These are phyloP conservation scores for Saturnia japonica DNA, from an alignment of 2,888 invertebrate genomes.

Conservation along the genomic window DNA sequence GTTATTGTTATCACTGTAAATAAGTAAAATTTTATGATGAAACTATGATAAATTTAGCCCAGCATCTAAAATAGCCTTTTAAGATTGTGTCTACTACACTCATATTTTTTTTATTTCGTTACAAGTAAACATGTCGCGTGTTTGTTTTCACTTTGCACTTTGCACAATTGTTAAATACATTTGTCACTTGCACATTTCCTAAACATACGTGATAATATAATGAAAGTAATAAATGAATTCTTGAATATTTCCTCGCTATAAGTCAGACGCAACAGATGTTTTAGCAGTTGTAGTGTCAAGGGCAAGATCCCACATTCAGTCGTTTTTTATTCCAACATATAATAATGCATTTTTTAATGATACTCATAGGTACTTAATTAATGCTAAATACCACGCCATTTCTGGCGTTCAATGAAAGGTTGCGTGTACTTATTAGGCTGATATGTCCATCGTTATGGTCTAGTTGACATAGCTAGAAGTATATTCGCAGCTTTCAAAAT, in stretches of 20 bases:
- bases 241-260: neutral
- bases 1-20: neutral
- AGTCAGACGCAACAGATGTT: neutral
- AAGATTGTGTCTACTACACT: neutral
- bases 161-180: neutral
- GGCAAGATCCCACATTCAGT: slow-evolving; percentile 1
- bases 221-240: neutral
- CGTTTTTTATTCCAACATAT: neutral
- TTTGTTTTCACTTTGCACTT: neutral
- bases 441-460: slow-evolving; percentile 30
- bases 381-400: slow-evolving; percentile 24
- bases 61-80: neutral
- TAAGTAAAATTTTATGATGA: neutral
- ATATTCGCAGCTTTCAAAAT: slow-evolving; percentile 66
- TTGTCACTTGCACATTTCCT: neutral
- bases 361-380: slow-evolving; percentile 28
- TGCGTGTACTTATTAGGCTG: slow-evolving; percentile 34
- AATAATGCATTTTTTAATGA: slow-evolving; percentile 20
- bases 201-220: slow-evolving; percentile 1
- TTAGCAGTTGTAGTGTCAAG: slow-evolving; percentile 7
- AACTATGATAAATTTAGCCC: neutral
- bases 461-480: slow-evolving; percentile 27
- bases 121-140: neutral
- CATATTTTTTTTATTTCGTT: neutral
- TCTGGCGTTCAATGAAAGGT: slow-evolving; percentile 31